A percentile compares a stretch with the other conserved stretches of the same genome.
phyloP scores from a whole-genome alignment of 2,797 vertebrate genomes.

The Amniataba percoides region DNA sequence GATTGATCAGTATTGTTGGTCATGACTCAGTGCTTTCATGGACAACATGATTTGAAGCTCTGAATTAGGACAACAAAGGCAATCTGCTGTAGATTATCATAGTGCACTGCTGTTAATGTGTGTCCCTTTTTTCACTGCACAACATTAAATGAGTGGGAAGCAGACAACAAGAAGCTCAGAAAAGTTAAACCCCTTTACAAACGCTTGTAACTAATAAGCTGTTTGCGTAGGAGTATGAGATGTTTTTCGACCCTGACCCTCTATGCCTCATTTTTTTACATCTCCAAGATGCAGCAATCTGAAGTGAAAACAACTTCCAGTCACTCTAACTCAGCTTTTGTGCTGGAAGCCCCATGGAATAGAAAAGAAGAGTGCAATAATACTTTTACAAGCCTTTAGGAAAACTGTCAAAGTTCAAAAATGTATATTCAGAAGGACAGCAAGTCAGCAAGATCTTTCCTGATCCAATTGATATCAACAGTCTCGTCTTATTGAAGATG shows the following conservation, averaged over 20 bases:
- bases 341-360: constrained; percentile 46
- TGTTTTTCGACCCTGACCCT: constrained; percentile 70
- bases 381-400: constrained; percentile 39
- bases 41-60: constrained; percentile 33
- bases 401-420: constrained; percentile 50
- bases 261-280: constrained; percentile 61
- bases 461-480: constrained; percentile 29
- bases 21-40: constrained; percentile 46
- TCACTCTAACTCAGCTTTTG: constrained; percentile 54
- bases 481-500: too few species aligned
- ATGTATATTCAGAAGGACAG: constrained; percentile 22
- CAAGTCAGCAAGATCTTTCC: constrained; percentile 1
- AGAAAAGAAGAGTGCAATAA: constrained; percentile 45
- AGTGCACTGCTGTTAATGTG: constrained; percentile 49
- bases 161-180: constrained; percentile 59
- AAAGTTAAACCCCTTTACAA: constrained; percentile 64
- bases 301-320: constrained; percentile 66
- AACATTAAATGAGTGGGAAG: constrained; percentile 75
- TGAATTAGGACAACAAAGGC: constrained; percentile 57
- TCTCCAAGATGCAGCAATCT: constrained; percentile 54
- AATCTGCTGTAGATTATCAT: constrained; percentile 43
- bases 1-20: constrained; percentile 38
- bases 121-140: constrained; percentile 28
- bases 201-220: constrained; percentile 72
- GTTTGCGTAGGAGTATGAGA: constrained; percentile 73